These are phyloP conservation scores for Kradibia gibbosae DNA, from an alignment of 1,140 invertebrate species.

Conservation along the genomic window DNA sequence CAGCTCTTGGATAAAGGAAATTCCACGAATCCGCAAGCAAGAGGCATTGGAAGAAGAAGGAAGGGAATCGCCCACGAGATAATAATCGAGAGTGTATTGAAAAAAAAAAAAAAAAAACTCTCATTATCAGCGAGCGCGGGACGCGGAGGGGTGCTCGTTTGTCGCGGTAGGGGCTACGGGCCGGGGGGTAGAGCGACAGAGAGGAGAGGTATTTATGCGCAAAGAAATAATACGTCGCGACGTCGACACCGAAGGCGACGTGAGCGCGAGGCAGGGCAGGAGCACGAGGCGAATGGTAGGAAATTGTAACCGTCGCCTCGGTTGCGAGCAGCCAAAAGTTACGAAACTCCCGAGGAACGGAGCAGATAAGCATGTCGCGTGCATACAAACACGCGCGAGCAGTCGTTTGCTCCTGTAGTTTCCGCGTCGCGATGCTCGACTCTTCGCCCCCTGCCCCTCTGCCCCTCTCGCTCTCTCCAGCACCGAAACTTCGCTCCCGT, in stretches of 20 bases:
- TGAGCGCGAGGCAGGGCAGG: not conserved
- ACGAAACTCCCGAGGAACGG: slow-evolving; percentile 12
- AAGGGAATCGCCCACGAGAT: not conserved
- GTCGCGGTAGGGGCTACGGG: too few species aligned
- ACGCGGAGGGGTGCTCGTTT: not conserved
- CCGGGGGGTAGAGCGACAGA: not conserved
- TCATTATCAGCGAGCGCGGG: not conserved
- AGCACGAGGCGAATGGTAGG: slow-evolving; percentile 22
- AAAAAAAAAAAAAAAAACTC: not conserved
- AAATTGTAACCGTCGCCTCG: slow-evolving; percentile 12
- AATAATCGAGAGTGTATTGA: not conserved
- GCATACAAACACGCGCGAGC: not conserved
- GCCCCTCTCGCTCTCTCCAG: not conserved
- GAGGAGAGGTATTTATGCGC: not conserved
- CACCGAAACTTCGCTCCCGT: not conserved
- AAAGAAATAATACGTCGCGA: not conserved
- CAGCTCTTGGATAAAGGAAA: not conserved
- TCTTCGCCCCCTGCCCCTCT: not conserved
- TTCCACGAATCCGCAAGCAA: not conserved
- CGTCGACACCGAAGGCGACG: not conserved
- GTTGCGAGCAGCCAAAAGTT: slow-evolving; percentile 34
- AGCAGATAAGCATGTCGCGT: slow-evolving; percentile 10
- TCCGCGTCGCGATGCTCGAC: not conserved
- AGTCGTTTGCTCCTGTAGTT: not conserved
- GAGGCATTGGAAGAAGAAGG: not conserved